These are phyloP conservation scores for Nysson spinosus DNA, from an alignment of 2,888 invertebrate genomes.

Conservation along the genomic window DNA sequence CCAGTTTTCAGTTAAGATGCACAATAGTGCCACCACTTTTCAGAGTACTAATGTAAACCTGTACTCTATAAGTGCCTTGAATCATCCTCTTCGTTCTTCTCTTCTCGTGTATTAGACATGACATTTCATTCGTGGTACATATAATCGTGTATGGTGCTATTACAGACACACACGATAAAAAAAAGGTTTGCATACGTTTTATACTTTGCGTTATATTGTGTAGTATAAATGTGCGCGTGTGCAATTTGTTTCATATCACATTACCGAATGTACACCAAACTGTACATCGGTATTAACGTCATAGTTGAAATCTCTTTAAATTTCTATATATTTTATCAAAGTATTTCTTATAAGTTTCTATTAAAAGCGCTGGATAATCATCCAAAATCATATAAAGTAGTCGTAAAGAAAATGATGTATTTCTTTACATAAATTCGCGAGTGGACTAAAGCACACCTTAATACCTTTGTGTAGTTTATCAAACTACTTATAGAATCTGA, in stretches of 20 bases:
- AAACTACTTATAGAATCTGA: too few species aligned
- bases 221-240: too few species aligned
- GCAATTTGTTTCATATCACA: too few species aligned
- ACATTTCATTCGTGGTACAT: too few species aligned
- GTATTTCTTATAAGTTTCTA: not conserved
- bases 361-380: not conserved
- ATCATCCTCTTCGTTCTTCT: slow-evolving; percentile 39
- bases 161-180: not conserved
- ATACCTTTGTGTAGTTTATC: too few species aligned
- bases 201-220: too few species aligned
- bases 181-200: too few species aligned
- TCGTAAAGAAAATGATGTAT: too few species aligned
- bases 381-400: not conserved
- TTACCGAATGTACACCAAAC: too few species aligned
- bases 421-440: not conserved
- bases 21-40: slow-evolving; percentile 13
- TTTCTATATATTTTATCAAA: too few species aligned
- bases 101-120: slow-evolving; percentile 12
- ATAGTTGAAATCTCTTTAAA: too few species aligned
- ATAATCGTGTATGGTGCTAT: not conserved
- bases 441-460: slow-evolving; percentile 35
- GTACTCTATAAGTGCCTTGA: slow-evolving; percentile 9
- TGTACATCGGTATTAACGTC: too few species aligned
- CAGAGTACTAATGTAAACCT: slow-evolving; percentile 33
- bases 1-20: slow-evolving; percentile 33